Evolutionary conservation across 2,113 vertebrate genomes (phyloP).

Genomic region (Chinchilla lanigera): DNA sequence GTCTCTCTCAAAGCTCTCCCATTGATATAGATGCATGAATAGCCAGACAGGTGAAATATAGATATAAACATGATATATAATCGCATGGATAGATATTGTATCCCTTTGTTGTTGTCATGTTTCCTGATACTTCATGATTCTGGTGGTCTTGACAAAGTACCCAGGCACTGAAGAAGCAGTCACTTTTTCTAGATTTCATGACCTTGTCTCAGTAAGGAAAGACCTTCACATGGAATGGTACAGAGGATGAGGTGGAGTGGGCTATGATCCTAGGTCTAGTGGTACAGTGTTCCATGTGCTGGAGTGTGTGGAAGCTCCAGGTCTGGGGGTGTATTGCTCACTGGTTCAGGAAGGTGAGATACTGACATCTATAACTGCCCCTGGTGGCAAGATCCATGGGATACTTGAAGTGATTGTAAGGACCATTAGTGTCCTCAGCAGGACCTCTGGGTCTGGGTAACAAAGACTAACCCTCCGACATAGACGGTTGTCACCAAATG

Average conservation of each 20-base stretch:
- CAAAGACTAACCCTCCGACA: neutral
- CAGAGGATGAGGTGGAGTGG: neutral
- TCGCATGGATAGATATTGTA: neutral
- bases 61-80: neutral
- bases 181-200: neutral
- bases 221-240: neutral
- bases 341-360: neutral
- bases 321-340: neutral
- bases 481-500: no score
- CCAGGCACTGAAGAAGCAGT: neutral
- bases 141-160: neutral
- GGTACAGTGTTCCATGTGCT: neutral
- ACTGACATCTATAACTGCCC: neutral
- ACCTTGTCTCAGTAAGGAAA: neutral
- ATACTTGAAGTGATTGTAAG: neutral
- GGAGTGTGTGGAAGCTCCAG: no score
- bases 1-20: neutral
- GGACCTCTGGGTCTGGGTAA: neutral
- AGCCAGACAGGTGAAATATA: neutral
- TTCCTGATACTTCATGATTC: neutral
- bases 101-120: neutral
- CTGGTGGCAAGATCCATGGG: neutral
- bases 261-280: neutral
- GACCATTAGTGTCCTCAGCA: neutral
- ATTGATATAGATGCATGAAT: neutral